A percentile compares a stretch with the other conserved stretches of the same genome.
phyloP scores from a whole-genome alignment of 2,797 vertebrate genomes.

The Artibeus lituratus region DNA sequence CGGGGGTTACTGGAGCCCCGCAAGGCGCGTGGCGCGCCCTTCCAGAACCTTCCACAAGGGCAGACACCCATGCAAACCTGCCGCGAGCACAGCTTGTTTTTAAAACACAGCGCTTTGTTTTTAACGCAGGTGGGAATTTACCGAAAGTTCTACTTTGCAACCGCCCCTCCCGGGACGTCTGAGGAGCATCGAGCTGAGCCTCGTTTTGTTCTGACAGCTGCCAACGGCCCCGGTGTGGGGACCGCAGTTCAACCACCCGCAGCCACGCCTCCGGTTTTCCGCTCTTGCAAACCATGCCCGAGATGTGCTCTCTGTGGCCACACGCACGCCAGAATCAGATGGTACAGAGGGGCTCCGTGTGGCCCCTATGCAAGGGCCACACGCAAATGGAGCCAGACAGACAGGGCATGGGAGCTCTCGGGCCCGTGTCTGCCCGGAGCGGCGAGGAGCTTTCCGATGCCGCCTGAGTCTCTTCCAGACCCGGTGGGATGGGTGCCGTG shows the following conservation, averaged over 20 bases:
- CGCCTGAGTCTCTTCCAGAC: rapidly evolving
- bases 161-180: rapidly evolving
- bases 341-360: too few species aligned
- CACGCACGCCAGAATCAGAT: too few species aligned
- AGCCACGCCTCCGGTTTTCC: rapidly evolving
- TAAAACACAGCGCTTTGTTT: not conserved
- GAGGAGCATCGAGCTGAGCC: rapidly evolving
- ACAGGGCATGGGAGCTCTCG: rapidly evolving
- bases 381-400: not conserved
- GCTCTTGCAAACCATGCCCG: not conserved
- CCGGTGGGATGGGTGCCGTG: rapidly evolving
- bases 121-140: not conserved
- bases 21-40: rapidly evolving
- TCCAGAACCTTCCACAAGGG: not conserved
- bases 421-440: not conserved
- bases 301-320: not conserved
- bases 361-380: too few species aligned
- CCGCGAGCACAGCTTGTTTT: not conserved
- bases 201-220: not conserved
- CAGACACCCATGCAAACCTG: not conserved
- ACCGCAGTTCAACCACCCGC: rapidly evolving
- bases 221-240: rapidly evolving
- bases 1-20: not conserved
- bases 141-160: not conserved
- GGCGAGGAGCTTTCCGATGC: rapidly evolving